Percentiles rank a stretch among this genome's conserved stretches.
Evolutionary conservation across 2,888 invertebrate species (phyloP).

Genomic region (Meloe dianella): DNA sequence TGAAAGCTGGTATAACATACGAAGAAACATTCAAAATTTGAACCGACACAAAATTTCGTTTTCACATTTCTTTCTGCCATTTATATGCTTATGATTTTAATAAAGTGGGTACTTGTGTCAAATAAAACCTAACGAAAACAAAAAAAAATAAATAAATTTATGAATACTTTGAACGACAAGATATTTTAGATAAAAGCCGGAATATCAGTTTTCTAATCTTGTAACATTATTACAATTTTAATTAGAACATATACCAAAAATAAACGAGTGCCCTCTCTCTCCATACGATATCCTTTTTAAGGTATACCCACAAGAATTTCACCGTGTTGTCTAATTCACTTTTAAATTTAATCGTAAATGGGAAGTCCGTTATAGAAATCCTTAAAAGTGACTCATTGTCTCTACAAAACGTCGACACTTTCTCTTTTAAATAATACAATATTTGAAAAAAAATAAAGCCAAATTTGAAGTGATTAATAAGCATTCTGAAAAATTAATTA

Average conservation of each 20-base stretch:
- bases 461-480: too few species aligned
- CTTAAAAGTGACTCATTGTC: background rate
- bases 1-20: background rate
- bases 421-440: background rate
- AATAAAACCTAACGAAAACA: too few species aligned
- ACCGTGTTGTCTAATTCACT: background rate
- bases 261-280: background rate
- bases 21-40: background rate
- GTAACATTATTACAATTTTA: too few species aligned
- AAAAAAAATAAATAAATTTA: background rate
- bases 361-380: background rate
- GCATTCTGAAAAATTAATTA: too few species aligned
- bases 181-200: background rate
- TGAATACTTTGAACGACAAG: background rate
- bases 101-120: background rate
- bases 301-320: too few species aligned
- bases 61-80: too few species aligned
- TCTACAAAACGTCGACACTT: background rate
- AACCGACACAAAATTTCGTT: background rate
- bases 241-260: too few species aligned
- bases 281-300: background rate
- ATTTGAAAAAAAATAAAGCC: background rate
- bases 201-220: background rate
- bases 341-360: background rate
- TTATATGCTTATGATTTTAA: too few species aligned